These are phyloP conservation scores for Calliphora vicina DNA, from an alignment of 1,140 invertebrate genomes.

Conservation along the genomic window DNA sequence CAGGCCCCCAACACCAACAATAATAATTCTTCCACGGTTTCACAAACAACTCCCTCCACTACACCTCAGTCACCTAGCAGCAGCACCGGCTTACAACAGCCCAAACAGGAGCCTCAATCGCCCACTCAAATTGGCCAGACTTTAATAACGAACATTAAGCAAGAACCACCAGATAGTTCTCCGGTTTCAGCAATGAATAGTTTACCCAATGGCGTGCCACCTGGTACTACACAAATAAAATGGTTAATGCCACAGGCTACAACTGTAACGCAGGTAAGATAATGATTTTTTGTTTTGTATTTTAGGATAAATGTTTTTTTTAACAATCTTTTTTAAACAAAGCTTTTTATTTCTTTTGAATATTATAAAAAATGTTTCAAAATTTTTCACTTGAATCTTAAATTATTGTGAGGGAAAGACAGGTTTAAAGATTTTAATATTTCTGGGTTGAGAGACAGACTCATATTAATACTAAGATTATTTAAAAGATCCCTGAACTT, in stretches of 20 bases:
- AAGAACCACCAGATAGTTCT: slow-evolving; percentile 55
- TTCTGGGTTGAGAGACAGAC: too few species aligned
- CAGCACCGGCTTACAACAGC: slow-evolving; percentile 42
- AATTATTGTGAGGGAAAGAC: neutral
- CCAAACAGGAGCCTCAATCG: slow-evolving; percentile 59
- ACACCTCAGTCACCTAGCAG: slow-evolving; percentile 23
- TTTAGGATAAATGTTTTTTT: too few species aligned
- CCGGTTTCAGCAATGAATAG: neutral
- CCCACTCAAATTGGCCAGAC: slow-evolving; percentile 45
- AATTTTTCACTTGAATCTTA: neutral
- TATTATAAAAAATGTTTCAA: too few species aligned
- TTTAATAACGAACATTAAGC: slow-evolving; percentile 58
- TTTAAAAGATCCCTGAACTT: too few species aligned
- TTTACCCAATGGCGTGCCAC: neutral
- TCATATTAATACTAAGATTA: neutral
- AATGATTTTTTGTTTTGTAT: neutral
- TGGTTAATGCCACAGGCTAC: slow-evolving; percentile 39
- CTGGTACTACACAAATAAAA: slow-evolving; percentile 40
- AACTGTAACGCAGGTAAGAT: slow-evolving; percentile 32
- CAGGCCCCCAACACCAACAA: slow-evolving; percentile 34
- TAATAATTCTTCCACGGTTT: slow-evolving; percentile 43
- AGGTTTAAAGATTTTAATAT: too few species aligned
- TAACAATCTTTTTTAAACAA: too few species aligned
- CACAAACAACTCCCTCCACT: slow-evolving; percentile 35
- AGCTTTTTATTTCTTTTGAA: too few species aligned